These are phyloP conservation scores for Tachypleus tridentatus DNA, from an alignment of 1,140 invertebrate genomes.

Conservation along the genomic window DNA sequence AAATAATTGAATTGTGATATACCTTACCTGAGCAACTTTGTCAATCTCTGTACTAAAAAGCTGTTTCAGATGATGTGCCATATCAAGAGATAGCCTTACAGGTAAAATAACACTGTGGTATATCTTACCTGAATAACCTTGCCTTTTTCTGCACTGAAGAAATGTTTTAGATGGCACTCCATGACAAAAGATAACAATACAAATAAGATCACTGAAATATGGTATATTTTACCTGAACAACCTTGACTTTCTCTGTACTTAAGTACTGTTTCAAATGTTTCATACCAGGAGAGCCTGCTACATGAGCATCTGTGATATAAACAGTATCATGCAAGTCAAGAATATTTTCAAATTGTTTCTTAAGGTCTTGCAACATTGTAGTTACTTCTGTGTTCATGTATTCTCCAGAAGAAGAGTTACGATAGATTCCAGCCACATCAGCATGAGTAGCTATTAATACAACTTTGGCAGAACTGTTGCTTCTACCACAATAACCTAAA, in stretches of 20 bases:
- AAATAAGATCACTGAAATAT: constrained; percentile 5
- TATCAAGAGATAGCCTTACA: too few relatives aligned
- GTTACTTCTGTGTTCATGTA: constrained; percentile 45
- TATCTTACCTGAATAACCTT: too few relatives aligned
- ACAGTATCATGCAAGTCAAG: constrained; percentile 44
- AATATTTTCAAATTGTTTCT: constrained; percentile 38
- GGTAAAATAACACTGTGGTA: too few relatives aligned
- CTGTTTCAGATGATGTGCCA: too few relatives aligned
- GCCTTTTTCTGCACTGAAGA: constrained; percentile 8
- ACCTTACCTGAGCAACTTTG: too few relatives aligned
- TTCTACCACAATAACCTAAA: constrained; percentile 43
- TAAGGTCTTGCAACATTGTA: constrained; percentile 40
- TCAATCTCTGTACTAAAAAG: too few relatives aligned
- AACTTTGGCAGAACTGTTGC: constrained; percentile 39
- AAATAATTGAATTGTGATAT: too few relatives aligned
- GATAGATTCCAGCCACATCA: constrained; percentile 36
- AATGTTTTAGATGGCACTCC: too few relatives aligned
- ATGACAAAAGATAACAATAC: constrained; percentile 1
- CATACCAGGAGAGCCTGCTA: constrained; percentile 43
- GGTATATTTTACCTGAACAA: constrained; percentile 35
- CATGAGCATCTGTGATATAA: constrained; percentile 48
- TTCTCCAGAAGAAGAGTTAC: constrained; percentile 37
- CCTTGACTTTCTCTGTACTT: constrained; percentile 34
- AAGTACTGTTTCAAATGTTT: constrained; percentile 44
- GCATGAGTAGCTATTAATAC: constrained; percentile 55